phyloP scores from a whole-genome alignment of 2,797 vertebrate species.

The Micropoecilia bifurca region DNA sequence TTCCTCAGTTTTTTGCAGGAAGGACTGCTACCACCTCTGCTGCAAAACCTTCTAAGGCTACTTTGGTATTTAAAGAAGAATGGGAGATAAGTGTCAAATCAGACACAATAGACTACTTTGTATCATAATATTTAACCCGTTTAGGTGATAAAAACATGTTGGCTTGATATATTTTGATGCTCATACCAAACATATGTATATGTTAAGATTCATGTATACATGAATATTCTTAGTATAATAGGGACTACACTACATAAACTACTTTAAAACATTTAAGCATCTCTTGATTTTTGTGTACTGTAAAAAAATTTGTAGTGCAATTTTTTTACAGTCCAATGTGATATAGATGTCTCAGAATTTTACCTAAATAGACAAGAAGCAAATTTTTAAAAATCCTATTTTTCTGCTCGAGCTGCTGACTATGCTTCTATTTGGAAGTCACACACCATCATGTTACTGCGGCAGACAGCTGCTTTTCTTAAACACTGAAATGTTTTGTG shows the following conservation, averaged over 20 bases:
- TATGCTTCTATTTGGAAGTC: neutral
- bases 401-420: neutral
- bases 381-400: too few species aligned
- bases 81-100: neutral
- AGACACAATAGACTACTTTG: neutral
- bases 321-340: too few species aligned
- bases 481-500: neutral
- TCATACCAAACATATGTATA: neutral
- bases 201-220: too few species aligned
- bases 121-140: neutral
- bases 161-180: neutral
- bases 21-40: neutral
- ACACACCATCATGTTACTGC: neutral
- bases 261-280: too few species aligned
- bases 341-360: neutral
- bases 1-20: too few species aligned
- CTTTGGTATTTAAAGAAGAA: neutral
- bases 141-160: neutral
- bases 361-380: neutral
- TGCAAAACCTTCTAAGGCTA: neutral
- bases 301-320: too few species aligned
- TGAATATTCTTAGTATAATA: too few species aligned
- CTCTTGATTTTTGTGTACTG: too few species aligned
- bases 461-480: neutral
- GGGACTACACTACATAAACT: too few species aligned